A percentile compares a stretch with the other conserved stretches of the same genome.
phyloP scores from a whole-genome alignment of 1,140 invertebrate species.

The Lamellibrachia luymesi region DNA sequence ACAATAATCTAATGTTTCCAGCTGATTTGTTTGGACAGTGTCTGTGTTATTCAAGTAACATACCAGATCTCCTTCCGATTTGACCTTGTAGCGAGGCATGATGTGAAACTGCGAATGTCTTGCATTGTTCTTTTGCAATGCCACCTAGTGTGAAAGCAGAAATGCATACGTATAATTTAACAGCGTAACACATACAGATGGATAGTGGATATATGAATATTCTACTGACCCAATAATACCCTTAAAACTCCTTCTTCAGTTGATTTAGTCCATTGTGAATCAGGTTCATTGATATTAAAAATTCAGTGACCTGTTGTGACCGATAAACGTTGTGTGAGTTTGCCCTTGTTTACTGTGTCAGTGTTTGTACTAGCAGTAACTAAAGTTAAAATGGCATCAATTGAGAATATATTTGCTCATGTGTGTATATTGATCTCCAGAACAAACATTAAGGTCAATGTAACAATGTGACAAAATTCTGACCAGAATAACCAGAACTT shows the following conservation, averaged over 20 bases:
- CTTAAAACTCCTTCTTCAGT: too few relatives aligned
- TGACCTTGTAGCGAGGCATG: constrained; percentile 57
- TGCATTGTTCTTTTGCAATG: constrained; percentile 50
- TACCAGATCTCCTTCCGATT: constrained; percentile 48
- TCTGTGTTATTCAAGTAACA: background rate
- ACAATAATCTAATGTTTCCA: too few relatives aligned
- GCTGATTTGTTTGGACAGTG: too few relatives aligned
- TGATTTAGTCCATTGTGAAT: background rate
- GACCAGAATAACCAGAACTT: background rate
- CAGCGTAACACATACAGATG: background rate
- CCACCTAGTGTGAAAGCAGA: constrained; percentile 37
- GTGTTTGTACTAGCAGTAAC: background rate
- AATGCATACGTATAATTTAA: background rate
- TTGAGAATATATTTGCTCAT: background rate
- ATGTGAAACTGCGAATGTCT: constrained; percentile 56
- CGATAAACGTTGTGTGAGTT: background rate
- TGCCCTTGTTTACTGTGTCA: background rate
- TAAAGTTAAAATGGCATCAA: background rate
- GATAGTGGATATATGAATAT: background rate
- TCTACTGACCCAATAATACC: background rate
- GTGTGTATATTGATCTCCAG: background rate
- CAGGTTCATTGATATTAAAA: background rate
- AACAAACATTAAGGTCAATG: background rate
- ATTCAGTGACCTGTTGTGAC: background rate
- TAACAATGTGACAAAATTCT: background rate